phyloP scores from a whole-genome alignment of 2,113 vertebrate species.

The Oncorhynchus tshawytscha region DNA sequence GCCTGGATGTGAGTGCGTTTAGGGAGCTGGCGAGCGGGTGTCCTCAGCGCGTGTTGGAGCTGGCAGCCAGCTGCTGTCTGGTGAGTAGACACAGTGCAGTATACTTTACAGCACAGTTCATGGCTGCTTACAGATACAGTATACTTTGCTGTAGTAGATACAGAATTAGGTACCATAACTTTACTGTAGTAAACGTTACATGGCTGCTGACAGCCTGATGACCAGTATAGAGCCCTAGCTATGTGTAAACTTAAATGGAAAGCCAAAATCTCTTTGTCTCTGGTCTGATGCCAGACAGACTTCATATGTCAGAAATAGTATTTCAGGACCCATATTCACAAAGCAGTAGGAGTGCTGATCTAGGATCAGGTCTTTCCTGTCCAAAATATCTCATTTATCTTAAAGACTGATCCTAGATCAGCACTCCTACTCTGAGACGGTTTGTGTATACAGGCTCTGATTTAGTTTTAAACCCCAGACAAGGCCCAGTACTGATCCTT shows the following conservation, averaged over 20 bases:
- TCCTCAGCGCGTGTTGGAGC: conserved; percentile 74
- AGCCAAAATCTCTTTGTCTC: no score
- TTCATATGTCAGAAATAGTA: no score
- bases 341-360: no score
- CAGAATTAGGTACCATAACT: neutral
- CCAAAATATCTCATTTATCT: no score
- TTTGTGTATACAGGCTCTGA: neutral
- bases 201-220: neutral
- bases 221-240: no score
- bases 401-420: no score
- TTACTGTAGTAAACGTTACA: neutral
- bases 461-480: neutral
- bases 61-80: conserved; percentile 80
- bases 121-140: neutral
- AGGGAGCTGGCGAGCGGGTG: conserved; percentile 74
- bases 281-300: no score
- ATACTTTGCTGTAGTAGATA: neutral
- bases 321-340: no score
- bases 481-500: neutral
- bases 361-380: no score
- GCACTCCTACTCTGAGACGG: no score
- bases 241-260: no score
- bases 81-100: conserved; percentile 54
- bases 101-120: neutral
- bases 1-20: conserved; percentile 79